These are phyloP conservation scores for Penaeus chinensis DNA, from an alignment of 1,140 invertebrate genomes.

Conservation along the genomic window DNA sequence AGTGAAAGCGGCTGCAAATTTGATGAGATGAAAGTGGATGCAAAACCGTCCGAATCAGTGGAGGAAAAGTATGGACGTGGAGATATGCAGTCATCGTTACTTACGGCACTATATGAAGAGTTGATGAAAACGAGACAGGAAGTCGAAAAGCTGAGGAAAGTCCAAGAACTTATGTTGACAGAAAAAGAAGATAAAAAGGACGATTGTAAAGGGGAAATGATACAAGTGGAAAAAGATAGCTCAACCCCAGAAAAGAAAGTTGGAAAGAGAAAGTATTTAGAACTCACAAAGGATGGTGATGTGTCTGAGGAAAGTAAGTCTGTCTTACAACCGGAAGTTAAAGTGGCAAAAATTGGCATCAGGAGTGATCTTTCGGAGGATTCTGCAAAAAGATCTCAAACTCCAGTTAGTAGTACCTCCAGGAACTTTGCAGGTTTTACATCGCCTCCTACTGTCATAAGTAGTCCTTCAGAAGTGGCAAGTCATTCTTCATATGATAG, in stretches of 20 bases:
- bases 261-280: slow-evolving; percentile 38
- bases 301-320: background rate
- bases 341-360: slow-evolving; percentile 50
- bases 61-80: slow-evolving; percentile 6
- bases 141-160: slow-evolving; percentile 47
- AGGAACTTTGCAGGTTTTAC: background rate
- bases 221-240: background rate
- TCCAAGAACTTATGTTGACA: slow-evolving; percentile 52
- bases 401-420: background rate
- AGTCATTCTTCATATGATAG: no score
- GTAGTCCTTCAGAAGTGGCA: no score
- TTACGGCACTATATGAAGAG: slow-evolving; percentile 39
- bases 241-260: background rate
- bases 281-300: background rate
- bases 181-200: slow-evolving; percentile 46
- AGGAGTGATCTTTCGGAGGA: slow-evolving; percentile 35
- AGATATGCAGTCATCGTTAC: slow-evolving; percentile 42
- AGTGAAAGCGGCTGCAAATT: background rate
- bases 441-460: background rate
- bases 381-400: background rate
- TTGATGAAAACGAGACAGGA: slow-evolving; percentile 52
- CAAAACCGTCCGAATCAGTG: background rate
- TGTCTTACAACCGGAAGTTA: background rate
- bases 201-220: slow-evolving; percentile 13
- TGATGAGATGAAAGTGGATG: slow-evolving; percentile 34